Conservation (phyloP, 2,797 vertebrate genomes). For the Clarias pachynema region DNA sequence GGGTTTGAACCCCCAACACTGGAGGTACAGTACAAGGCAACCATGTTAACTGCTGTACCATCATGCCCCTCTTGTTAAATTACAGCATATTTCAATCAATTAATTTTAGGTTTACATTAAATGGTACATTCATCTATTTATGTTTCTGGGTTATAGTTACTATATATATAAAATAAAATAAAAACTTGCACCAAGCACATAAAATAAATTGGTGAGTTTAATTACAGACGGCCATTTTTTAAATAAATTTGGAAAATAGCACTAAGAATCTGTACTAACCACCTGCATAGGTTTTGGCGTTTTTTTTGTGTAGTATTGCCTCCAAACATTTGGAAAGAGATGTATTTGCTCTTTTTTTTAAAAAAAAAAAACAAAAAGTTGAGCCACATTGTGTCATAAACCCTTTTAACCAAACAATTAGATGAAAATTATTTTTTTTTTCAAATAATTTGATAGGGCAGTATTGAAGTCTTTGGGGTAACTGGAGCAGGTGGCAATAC, state of each 20-base stretch:
- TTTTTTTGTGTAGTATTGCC: not conserved
- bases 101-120: not conserved
- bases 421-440: too few species aligned
- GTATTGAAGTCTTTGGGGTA: not conserved
- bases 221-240: not conserved
- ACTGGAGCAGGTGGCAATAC: not conserved
- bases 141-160: not conserved
- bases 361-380: too few species aligned
- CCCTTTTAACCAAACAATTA: too few species aligned
- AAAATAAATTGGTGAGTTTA: not conserved
- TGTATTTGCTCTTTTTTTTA: not conserved
- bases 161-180: not conserved
- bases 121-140: not conserved
- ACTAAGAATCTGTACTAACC: not conserved
- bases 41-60: not conserved
- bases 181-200: not conserved
- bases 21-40: too few species aligned
- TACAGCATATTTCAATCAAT: not conserved
- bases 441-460: too few species aligned
- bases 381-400: not conserved
- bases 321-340: not conserved
- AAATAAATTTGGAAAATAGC: not conserved
- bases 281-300: not conserved
- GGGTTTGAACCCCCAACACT: too few species aligned
- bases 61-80: not conserved